Base-by-base conservation (phyloP, 1,140 invertebrate genomes). In the Halotydeus destructor region DNA sequence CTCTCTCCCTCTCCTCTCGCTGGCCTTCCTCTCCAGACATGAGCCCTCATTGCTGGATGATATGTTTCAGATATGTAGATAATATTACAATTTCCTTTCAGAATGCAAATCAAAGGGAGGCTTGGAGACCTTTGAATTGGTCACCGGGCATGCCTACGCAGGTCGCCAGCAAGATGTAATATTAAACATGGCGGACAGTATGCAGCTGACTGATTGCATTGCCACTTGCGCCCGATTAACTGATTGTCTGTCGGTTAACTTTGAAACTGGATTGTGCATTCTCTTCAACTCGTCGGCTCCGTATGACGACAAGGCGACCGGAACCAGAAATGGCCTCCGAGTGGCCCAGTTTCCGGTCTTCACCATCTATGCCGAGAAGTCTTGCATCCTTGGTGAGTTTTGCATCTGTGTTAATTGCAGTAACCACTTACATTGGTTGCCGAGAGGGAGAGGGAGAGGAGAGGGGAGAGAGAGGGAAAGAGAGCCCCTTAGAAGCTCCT, bases 291-390 rank as follows among this genome's bases (percentile, higher is more conserved):
- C 5, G 16, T 12, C n/a, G 11, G 80, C 82, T 49, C 79, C 81
- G 50, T 78, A 82, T 59, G 72, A 75, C 67, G 79, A 60, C 68
- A 79, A 58, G 80, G 81, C 64, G 79, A 78, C 82, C 88, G 52
- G 79, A 78, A 19, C 75, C 78, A 54, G 82, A 63, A 79, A 76
- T 54, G 77, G 79, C 5, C 61, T 89, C 51, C 79, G 78, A 18
- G 76, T 79, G 54, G 88, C 82, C 6, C 81, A 91, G 57, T 88
- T 86, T 60, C 84, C 84, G 5, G 84, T 91, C 41, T 89, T 88
- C 61, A 88, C 84, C 14, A 82, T 88, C 52, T 91, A 88, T 68
- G 82, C 81, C 32, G 82, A 88, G 62, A 89, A 89, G 64, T 79
- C 75, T 43, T 91, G 83, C 54, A 61, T 88, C 44, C 45, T 49